Conservation (phyloP, 2,113 vertebrate genomes). For the Trichomycterus rosablanca region DNA sequence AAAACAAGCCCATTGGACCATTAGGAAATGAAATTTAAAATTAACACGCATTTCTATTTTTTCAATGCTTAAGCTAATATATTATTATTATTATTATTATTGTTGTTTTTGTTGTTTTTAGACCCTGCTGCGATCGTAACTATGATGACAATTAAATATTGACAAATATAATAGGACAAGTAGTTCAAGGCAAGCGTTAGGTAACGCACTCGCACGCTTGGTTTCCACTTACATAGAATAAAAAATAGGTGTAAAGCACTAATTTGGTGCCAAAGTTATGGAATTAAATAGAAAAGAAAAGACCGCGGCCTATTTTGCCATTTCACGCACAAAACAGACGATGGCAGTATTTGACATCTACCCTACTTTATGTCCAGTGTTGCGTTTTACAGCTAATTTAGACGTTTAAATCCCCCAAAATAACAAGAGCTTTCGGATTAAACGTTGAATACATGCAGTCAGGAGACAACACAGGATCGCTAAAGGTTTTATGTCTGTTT, state of each 20-base stretch:
- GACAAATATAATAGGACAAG: constrained; percentile 65
- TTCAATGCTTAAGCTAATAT: background rate
- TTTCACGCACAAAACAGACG: constrained; percentile 31
- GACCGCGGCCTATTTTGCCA: constrained; percentile 13
- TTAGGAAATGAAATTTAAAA: too few relatives aligned
- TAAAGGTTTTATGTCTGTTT: background rate
- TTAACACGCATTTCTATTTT: too few relatives aligned
- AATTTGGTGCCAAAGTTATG: constrained; percentile 35
- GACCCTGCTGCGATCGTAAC: too few relatives aligned
- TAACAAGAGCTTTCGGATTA: constrained; percentile 19
- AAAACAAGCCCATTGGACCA: too few relatives aligned
- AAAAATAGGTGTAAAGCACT: constrained; percentile 38
- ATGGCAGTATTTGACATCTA: constrained; percentile 43
- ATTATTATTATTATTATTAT: constrained; percentile 8
- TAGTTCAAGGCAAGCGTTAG: constrained; percentile 56
- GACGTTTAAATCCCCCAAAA: constrained; percentile 18
- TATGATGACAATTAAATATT: too few relatives aligned
- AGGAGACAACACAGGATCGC: constrained; percentile 2
- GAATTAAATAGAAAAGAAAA: background rate
- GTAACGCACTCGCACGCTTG: constrained; percentile 61
- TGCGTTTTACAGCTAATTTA: too few relatives aligned
- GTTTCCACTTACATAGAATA: constrained; percentile 45
- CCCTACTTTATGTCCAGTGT: constrained; percentile 13
- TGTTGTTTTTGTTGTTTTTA: constrained; percentile 38
- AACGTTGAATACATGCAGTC: constrained; percentile 6